Evolutionary conservation across 2,888 invertebrate genomes (phyloP).

Genomic region (Tipula unca): DNA sequence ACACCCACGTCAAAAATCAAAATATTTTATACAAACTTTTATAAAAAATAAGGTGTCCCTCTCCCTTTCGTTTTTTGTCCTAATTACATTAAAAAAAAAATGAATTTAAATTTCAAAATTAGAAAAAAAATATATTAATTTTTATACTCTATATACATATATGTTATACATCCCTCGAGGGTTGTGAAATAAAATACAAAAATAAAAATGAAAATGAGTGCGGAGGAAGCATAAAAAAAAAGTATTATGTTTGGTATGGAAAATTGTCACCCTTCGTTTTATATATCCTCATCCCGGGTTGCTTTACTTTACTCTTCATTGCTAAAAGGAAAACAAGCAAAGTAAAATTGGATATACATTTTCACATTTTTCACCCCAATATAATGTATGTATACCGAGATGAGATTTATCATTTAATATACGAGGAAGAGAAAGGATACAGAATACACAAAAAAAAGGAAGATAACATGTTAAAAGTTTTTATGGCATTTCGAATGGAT

Average conservation of each 20-base stretch:
- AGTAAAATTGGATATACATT: slow-evolving; percentile 8
- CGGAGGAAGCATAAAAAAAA: background rate
- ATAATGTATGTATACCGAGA: background rate
- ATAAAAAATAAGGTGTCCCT: background rate
- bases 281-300: background rate
- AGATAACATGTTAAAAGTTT: slow-evolving; percentile 8
- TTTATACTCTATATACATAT: too few relatives aligned
- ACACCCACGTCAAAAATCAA: slow-evolving; percentile 4
- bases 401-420: slow-evolving; percentile 8
- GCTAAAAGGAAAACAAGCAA: background rate
- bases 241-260: background rate
- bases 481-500: background rate
- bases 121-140: background rate
- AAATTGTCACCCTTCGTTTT: background rate
- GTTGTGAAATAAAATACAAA: background rate
- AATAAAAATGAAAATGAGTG: background rate
- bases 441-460: background rate
- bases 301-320: background rate
- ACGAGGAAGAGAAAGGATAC: background rate
- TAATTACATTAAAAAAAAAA: background rate
- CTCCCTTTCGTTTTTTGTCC: background rate
- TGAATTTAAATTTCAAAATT: background rate
- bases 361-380: background rate
- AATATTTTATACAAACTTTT: background rate
- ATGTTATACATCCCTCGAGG: background rate